Evolutionary conservation across 2,113 vertebrate species (phyloP).

Genomic region (Microcebus lehilahytsara): DNA sequence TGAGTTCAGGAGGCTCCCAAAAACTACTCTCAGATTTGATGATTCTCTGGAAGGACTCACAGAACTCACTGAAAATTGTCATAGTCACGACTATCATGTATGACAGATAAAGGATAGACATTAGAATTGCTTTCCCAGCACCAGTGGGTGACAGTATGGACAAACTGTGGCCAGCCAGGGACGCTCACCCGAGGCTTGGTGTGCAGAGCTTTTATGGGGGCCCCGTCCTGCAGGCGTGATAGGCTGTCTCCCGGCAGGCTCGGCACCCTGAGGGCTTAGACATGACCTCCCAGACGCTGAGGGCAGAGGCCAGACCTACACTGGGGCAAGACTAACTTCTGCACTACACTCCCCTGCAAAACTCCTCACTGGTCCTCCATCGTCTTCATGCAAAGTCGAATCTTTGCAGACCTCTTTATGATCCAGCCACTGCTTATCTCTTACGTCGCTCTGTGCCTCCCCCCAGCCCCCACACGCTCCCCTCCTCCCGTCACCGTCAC

Average conservation of each 20-base stretch:
- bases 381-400: no score
- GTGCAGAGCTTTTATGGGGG: not conserved
- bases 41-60: not conserved
- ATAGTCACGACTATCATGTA: not conserved
- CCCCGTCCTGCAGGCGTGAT: accelerated
- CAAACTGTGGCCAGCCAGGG: not conserved
- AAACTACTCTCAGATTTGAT: not conserved
- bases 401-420: not conserved
- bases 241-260: not conserved
- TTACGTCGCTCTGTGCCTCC: accelerated
- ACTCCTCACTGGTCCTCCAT: not conserved
- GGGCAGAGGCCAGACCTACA: not conserved
- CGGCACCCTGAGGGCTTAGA: not conserved
- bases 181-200: not conserved
- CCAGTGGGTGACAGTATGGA: accelerated
- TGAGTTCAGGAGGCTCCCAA: no score
- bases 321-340: not conserved
- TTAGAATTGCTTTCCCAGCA: not conserved
- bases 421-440: not conserved
- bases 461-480: accelerated
- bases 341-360: accelerated
- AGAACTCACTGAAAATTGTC: not conserved
- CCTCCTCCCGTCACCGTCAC: accelerated
- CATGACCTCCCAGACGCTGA: not conserved
- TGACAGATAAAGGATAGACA: not conserved